Evolutionary conservation across 2,888 invertebrate species (phyloP).

Genomic region (Halocaridina rubra): DNA sequence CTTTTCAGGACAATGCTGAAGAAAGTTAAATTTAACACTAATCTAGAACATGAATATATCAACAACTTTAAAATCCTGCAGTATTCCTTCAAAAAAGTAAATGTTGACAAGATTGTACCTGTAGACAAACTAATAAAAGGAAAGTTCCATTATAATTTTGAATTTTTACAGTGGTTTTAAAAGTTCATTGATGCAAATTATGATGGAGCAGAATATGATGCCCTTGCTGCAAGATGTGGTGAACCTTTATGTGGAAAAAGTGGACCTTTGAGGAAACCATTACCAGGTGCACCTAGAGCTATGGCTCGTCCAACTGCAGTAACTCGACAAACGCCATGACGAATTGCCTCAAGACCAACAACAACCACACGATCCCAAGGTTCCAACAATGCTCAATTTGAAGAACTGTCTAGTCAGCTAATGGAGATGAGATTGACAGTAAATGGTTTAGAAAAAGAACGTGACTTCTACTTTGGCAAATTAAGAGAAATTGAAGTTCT

Average conservation of each 20-base stretch:
- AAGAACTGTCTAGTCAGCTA: constrained; percentile 67
- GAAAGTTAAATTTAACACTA: constrained; percentile 97
- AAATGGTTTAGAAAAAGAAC: constrained; percentile 96
- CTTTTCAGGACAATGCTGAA: no score
- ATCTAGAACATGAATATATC: constrained; percentile 98
- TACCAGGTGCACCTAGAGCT: neutral
- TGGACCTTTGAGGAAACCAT: neutral
- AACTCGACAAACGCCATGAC: constrained; percentile 8
- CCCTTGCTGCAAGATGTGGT: constrained; percentile 87
- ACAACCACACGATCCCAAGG: constrained; percentile 27
- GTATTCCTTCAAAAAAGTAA: constrained; percentile 94
- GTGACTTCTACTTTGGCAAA: constrained; percentile 99
- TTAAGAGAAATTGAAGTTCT: constrained; percentile 97
- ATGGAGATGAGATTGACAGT: no score
- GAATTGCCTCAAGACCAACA: constrained; percentile 50
- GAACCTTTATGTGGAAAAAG: constrained; percentile 74
- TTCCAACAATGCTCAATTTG: constrained; percentile 53
- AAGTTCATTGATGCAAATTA: constrained; percentile 99
- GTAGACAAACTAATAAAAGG: no score
- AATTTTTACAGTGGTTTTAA: constrained; percentile 96
- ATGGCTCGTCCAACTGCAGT: constrained; percentile 10
- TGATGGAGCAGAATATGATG: constrained; percentile 96
- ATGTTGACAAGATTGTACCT: no score
- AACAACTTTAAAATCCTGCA: constrained; percentile 99
- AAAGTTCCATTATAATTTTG: no score